A percentile compares a stretch with the other conserved stretches of the same genome.
Conservation (phyloP, 2,797 vertebrate genomes). For the Chelon labrosus region DNA sequence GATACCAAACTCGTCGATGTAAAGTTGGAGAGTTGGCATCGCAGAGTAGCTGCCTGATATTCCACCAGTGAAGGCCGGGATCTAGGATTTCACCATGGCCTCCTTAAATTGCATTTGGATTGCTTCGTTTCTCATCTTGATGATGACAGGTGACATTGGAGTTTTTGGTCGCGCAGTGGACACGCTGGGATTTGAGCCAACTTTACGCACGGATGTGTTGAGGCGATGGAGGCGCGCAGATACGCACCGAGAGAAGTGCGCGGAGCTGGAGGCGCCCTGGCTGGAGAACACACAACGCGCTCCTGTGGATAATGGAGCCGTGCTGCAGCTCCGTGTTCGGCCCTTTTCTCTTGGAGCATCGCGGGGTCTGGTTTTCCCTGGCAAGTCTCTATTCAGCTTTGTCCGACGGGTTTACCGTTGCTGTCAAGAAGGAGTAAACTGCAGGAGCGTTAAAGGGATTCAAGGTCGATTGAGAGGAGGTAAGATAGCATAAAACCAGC, state of each 20-base stretch:
- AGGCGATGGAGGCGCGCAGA: slow-evolving; percentile 60
- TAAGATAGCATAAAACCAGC: slow-evolving; percentile 48
- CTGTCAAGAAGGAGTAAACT: slow-evolving; percentile 82
- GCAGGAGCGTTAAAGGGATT: slow-evolving; percentile 84
- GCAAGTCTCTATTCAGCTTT: slow-evolving; percentile 81
- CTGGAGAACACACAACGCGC: slow-evolving; percentile 51
- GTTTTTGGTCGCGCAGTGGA: slow-evolving; percentile 61
- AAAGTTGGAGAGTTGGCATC: slow-evolving; percentile 31
- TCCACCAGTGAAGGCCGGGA: slow-evolving; percentile 5
- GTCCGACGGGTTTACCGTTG: slow-evolving; percentile 84
- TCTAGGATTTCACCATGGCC: slow-evolving; percentile 55
- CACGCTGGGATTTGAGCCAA: slow-evolving; percentile 7
- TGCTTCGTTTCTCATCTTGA: slow-evolving; percentile 54
- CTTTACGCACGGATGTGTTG: slow-evolving; percentile 49
- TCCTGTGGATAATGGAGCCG: slow-evolving; percentile 35
- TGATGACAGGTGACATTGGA: slow-evolving; percentile 44
- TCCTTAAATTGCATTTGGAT: slow-evolving; percentile 47
- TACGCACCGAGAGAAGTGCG: slow-evolving; percentile 73
- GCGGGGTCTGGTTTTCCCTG: slow-evolving; percentile 78
- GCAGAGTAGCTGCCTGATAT: slow-evolving; percentile 22
- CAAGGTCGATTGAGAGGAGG: slow-evolving; percentile 81
- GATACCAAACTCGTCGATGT: neutral
- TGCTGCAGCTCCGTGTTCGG: slow-evolving; percentile 73
- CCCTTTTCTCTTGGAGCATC: slow-evolving; percentile 51
- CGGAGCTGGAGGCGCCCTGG: slow-evolving; percentile 78